phyloP scores from a whole-genome alignment of 2,888 invertebrate genomes.

The Eueremaeus valkanovi region DNA sequence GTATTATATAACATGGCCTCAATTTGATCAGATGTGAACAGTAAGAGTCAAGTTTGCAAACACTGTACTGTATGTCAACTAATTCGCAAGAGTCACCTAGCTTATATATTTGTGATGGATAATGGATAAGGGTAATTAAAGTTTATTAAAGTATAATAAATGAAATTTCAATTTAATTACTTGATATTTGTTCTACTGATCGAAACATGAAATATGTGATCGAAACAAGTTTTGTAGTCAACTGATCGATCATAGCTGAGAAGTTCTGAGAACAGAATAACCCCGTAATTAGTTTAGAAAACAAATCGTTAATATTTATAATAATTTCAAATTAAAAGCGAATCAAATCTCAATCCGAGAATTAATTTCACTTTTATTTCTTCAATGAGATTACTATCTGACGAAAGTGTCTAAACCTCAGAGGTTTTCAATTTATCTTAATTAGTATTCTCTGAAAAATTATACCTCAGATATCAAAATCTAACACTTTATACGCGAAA shows the following conservation, averaged over 20 bases:
- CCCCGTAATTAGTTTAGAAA: background rate
- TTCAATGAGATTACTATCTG: background rate
- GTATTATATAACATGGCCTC: too few relatives aligned
- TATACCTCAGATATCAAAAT: background rate
- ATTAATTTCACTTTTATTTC: background rate
- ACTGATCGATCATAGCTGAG: background rate
- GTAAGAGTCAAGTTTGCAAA: too few relatives aligned
- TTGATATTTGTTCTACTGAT: too few relatives aligned
- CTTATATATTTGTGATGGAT: too few relatives aligned
- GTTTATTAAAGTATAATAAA: too few relatives aligned
- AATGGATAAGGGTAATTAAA: too few relatives aligned
- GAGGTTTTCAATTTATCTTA: constrained; percentile 21
- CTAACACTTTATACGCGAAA: background rate
- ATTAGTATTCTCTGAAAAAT: background rate
- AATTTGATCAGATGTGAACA: background rate
- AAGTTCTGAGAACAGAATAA: background rate
- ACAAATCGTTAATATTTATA: background rate
- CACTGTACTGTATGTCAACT: too few relatives aligned
- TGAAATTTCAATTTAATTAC: background rate
- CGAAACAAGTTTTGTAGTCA: too few relatives aligned
- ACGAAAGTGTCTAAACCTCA: constrained; percentile 6
- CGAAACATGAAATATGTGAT: too few relatives aligned
- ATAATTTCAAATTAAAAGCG: background rate
- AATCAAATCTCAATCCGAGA: background rate
- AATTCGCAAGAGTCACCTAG: too few relatives aligned